Base-by-base conservation (phyloP, 2,113 vertebrate genomes). In the Microcebus lehilahytsara region DNA sequence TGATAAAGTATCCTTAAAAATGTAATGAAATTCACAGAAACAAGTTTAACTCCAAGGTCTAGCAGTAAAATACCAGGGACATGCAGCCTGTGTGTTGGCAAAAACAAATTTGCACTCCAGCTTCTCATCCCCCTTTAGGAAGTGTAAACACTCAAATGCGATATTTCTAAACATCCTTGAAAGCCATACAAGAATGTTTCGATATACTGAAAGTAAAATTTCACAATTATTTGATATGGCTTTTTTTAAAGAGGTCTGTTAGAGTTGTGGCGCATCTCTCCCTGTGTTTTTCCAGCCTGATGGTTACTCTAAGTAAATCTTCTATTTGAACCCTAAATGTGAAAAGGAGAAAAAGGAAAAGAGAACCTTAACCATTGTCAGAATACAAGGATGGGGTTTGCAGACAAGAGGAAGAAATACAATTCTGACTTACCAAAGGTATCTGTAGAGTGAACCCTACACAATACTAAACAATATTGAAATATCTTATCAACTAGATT, bases 91-190 rank as follows among this genome's bases (percentile, higher is more conserved):
- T n/a, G 40, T 66, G 20, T 19, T 71, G 64, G 42, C 22, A 77
- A 75, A 94, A 62, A 53, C 85, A 94, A 53, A 94, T 5, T 60
- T 46, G 32, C 32, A 71, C 53, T 87, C 46, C 4, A 53, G 20
- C 4, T 67, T 80, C 67, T 71, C 22, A 53, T 79, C 6, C 20
- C 9, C 72, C 11, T 51, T 95, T 25, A 67, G 40, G 37, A 95
- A 80, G 60, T 0, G 10, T 64, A 58, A 79, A 58, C 46, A 80
- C 75, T 91, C 64, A 91, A 81, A 51, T 80, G n/a, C 40, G 46
- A 10, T 78, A 67, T 86, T 93, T 94, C 77, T 69, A 88, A 97
- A 74, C 53, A 96, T 81, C 1, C 3, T 8, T 25, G 60, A 89
- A 95, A 34, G 34, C 37, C 56, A 40, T 4, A 30, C n/a, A 89